Evolutionary conservation across 1,140 invertebrate species (phyloP).

Genomic region (Phthorimaea operculella): DNA sequence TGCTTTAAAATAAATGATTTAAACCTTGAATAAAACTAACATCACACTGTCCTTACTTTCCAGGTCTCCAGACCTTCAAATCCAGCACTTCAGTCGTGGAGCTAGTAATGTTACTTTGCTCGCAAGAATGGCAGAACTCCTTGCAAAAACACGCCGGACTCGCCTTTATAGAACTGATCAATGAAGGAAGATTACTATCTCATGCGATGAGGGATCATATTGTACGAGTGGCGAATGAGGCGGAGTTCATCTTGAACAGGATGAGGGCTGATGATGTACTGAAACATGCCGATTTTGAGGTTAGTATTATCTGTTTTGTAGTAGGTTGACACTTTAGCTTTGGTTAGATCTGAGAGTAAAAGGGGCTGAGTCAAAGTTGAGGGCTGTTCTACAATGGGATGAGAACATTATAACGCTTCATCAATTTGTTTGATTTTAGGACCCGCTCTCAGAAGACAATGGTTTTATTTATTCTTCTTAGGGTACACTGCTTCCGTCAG

Average conservation of each 20-base stretch:
- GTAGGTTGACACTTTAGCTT: no score
- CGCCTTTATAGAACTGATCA: constrained; percentile 99
- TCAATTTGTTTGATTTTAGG: no score
- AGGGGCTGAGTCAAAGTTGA: no score
- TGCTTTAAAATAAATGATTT: no score
- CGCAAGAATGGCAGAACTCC: constrained; percentile 99
- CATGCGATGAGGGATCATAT: constrained; percentile 99
- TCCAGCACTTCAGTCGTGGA: constrained; percentile 97
- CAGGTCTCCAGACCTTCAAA: constrained; percentile 95
- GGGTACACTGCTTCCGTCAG: no score
- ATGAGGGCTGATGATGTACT: constrained; percentile 99
- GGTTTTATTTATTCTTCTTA: no score
- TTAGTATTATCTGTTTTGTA: constrained; percentile 42
- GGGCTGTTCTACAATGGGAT: no score
- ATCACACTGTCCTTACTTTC: constrained; percentile 11
- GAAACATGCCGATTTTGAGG: constrained; percentile 98
- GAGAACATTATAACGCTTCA: no score
- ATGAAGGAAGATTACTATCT: constrained; percentile 96
- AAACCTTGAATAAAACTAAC: no score
- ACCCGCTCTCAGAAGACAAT: no score
- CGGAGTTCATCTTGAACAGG: constrained; percentile 98
- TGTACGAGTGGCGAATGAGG: constrained; percentile 99
- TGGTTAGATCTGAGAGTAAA: no score
- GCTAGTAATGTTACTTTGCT: constrained; percentile 98
- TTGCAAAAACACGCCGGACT: constrained; percentile 99